Conservation (phyloP, 2,888 invertebrate genomes). For the Drosophila fungiperda region DNA sequence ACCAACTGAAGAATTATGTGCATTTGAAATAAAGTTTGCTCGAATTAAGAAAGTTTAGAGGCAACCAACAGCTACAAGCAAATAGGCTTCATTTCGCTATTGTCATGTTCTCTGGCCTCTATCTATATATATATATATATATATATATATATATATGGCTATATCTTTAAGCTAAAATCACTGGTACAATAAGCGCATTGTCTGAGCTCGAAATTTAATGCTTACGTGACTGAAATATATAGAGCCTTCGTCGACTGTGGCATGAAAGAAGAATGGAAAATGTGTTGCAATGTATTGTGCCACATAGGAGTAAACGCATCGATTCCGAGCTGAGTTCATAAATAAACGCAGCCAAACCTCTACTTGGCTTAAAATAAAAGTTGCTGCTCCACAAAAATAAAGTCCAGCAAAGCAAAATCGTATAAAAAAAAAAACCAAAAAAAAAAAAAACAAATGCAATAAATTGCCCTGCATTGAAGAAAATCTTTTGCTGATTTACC, state of each 20-base stretch:
- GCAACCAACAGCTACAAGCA: slow-evolving; percentile 30
- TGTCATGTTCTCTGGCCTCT: slow-evolving; percentile 57
- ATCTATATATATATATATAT: slow-evolving; percentile 17
- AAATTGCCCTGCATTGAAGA: slow-evolving; percentile 54
- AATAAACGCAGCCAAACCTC: slow-evolving; percentile 55
- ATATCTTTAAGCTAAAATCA: slow-evolving; percentile 67
- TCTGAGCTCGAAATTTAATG: slow-evolving; percentile 62
- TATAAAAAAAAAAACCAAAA: slow-evolving; percentile 2
- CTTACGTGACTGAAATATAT: slow-evolving; percentile 68
- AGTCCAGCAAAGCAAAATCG: slow-evolving; percentile 7
- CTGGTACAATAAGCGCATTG: slow-evolving; percentile 67
- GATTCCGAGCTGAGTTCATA: slow-evolving; percentile 61
- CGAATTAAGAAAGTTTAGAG: slow-evolving; percentile 43
- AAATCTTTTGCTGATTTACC: slow-evolving; percentile 73
- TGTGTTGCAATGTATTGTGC: slow-evolving; percentile 48
- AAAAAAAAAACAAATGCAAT: slow-evolving; percentile 28
- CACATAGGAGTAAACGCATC: slow-evolving; percentile 40
- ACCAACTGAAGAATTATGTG: slow-evolving; percentile 20
- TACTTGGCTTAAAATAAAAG: slow-evolving; percentile 58
- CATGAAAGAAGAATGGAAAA: slow-evolving; percentile 30
- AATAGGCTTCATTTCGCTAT: slow-evolving; percentile 69
- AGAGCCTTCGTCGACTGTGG: slow-evolving; percentile 13
- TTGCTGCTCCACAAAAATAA: slow-evolving; percentile 40
- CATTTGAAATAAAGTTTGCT: slow-evolving; percentile 64
- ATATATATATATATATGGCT: slow-evolving; percentile 10